phyloP scores from a whole-genome alignment of 2,888 invertebrate species.

The Parnassius glacialis region DNA sequence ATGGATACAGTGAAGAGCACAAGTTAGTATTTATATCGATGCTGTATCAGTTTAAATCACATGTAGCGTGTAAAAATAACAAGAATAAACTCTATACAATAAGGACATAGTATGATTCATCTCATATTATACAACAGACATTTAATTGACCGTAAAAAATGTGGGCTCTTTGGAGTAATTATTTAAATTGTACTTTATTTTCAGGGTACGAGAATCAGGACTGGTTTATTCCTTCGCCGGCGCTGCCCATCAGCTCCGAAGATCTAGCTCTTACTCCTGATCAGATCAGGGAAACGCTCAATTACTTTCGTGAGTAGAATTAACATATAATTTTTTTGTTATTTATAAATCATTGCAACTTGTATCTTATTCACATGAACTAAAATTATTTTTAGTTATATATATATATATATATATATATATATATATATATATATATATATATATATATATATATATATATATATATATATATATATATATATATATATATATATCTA shows the following conservation, averaged over 20 bases:
- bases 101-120: conserved; percentile 22
- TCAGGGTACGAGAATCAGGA: conserved; percentile 95
- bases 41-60: conserved; percentile 9
- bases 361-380: no score
- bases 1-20: conserved; percentile 11
- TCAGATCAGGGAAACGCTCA: conserved; percentile 96
- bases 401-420: no score
- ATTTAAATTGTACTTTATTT: conserved; percentile 33
- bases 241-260: conserved; percentile 86
- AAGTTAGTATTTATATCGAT: conserved; percentile 18
- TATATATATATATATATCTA: no score
- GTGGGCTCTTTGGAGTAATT: not conserved
- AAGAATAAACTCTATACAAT: conserved; percentile 12
- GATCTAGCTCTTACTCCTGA: conserved; percentile 93
- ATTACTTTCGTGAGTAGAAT: conserved; percentile 95
- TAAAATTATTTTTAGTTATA: no score
- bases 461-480: no score
- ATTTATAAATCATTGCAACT: no score
- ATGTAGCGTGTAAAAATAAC: conserved; percentile 10
- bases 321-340: conserved; percentile 1
- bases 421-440: no score
- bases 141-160: not conserved
- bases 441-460: no score
- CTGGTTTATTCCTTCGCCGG: conserved; percentile 95
- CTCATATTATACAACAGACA: not conserved